Percentiles rank a stretch among this genome's conserved stretches.
Conservation (phyloP, 2,888 invertebrate genomes). For the Athalia circularis region DNA sequence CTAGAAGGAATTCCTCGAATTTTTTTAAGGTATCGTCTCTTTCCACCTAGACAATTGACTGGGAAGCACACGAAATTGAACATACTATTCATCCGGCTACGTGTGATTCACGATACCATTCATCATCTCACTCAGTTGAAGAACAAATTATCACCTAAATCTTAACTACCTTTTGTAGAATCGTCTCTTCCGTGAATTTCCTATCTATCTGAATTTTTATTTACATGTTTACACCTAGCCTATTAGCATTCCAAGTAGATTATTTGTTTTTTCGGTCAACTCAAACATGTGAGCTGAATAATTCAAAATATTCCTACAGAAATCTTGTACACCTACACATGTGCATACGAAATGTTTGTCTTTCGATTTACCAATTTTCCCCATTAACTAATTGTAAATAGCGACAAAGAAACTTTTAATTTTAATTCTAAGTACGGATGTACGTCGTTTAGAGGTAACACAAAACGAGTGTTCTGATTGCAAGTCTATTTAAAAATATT, state of each 20-base stretch:
- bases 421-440: too few relatives aligned
- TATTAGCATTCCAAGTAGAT: conserved; percentile 8
- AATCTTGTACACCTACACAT: too few relatives aligned
- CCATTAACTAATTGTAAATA: too few relatives aligned
- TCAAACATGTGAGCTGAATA: not conserved
- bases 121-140: conserved; percentile 3
- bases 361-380: not conserved
- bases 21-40: conserved; percentile 14
- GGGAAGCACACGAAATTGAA: conserved; percentile 5
- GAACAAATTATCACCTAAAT: conserved; percentile 33
- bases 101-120: conserved; percentile 22
- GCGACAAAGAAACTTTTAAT: too few relatives aligned
- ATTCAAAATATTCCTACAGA: conserved; percentile 8
- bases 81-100: not conserved
- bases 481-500: too few relatives aligned
- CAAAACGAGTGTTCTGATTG: too few relatives aligned
- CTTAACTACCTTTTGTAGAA: conserved; percentile 13
- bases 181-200: conserved; percentile 16
- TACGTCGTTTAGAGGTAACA: too few relatives aligned
- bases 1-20: conserved; percentile 1
- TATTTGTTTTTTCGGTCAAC: not conserved
- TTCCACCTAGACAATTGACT: conserved; percentile 3
- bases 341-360: not conserved
- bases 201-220: conserved; percentile 23
- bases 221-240: conserved; percentile 15